These are phyloP conservation scores for Aphrophora alni DNA, from an alignment of 2,888 invertebrate species.

Conservation along the genomic window DNA sequence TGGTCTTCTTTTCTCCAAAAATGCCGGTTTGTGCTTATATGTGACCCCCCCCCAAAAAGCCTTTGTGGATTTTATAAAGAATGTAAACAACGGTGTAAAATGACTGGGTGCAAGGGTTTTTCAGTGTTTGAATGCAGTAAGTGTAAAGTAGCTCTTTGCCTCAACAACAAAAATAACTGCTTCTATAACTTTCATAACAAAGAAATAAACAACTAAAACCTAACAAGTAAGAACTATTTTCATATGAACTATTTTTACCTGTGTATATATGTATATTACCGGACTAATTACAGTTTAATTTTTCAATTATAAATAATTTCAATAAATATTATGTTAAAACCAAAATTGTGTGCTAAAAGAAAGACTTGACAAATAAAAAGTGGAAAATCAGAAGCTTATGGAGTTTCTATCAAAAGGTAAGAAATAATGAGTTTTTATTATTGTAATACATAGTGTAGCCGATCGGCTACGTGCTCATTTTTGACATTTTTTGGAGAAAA, in stretches of 20 bases:
- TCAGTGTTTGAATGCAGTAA: slow-evolving; percentile 1
- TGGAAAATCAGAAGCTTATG: no score
- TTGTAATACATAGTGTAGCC: slow-evolving; percentile 11
- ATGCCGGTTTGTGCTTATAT: no score
- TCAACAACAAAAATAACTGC: background rate
- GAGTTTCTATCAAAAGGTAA: no score
- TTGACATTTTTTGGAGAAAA: background rate
- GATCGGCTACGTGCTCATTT: background rate
- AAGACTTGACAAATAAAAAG: no score
- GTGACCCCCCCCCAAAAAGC: no score
- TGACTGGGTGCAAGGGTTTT: background rate
- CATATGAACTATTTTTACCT: background rate
- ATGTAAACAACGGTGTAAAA: slow-evolving; percentile 12
- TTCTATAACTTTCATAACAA: background rate
- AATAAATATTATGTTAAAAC: no score
- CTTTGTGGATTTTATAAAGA: no score
- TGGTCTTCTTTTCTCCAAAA: no score
- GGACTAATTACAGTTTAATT: no score
- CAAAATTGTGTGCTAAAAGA: no score
- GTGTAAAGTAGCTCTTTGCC: background rate
- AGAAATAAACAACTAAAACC: background rate
- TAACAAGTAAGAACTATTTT: background rate
- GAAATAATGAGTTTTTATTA: no score
- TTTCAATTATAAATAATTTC: no score
- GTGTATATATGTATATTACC: background rate